Base-by-base conservation (phyloP, 64 coral and sea anemone genomes). In the Trachythela sp. region DNA sequence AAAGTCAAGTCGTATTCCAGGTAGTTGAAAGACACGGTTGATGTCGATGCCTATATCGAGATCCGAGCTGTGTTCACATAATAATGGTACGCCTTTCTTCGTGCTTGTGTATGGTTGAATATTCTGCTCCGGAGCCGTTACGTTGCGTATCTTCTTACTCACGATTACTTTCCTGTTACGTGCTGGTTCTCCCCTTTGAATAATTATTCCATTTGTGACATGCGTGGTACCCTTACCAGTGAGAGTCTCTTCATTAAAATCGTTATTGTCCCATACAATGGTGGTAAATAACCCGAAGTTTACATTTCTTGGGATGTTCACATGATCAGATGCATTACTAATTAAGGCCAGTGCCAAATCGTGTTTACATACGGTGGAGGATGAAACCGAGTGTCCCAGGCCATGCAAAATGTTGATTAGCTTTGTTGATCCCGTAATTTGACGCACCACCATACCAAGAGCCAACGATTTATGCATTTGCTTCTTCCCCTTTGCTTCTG, bases 201-300 rank as follows among this genome's bases (percentile, higher is more conserved):
- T 48, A 11, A 85, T 42, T 30, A 85, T 85, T 85, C 83, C 83
- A 85, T 85, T 85, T 39, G 40, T 39, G 15, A 85, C 83, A 48
- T 85, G 83, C 37, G 83, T 85, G 36, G 83, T 85, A 85, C 83
- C 83, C 26, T 85, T 85, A 27, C 83, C 83, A 15, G 83, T 85
- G 14, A 85, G 36, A 41, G 83, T 85, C 29, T 85, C 83, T 85
- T 85, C 83, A 85, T 85, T 85, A 29, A 85, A 85, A 45, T 85
- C 83, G 42, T 85, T 85, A 45, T 85, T 85, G 39, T 85, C 83
- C 83, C 83, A 85, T 10, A 85, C 83, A 41, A 83, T 85, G 8
- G 83, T 85, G 40, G 37, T 45, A 48, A 85, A 85, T 15, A 85
- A 14, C 15, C 83, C 83, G 15, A 45, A 10, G 39, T 85, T 85